Conservation (phyloP, 2,113 vertebrate genomes). For the Hippopotamus amphibius region DNA sequence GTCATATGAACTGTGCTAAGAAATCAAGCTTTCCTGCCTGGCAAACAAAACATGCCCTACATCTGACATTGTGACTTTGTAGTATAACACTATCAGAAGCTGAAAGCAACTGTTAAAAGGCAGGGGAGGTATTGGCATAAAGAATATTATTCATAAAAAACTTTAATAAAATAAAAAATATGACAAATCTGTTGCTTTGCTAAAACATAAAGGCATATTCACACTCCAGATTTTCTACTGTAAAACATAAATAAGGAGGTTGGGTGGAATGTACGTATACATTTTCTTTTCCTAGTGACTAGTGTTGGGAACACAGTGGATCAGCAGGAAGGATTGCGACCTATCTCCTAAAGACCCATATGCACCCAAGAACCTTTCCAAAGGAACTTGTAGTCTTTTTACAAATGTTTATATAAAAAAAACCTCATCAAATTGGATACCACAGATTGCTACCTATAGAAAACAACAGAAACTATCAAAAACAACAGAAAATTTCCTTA, state of each 20-base stretch:
- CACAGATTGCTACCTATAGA: constrained; percentile 28
- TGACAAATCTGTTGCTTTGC: constrained; percentile 15
- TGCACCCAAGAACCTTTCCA: not conserved
- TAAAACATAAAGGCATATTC: not conserved
- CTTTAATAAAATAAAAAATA: constrained; percentile 7
- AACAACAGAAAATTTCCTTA: not conserved
- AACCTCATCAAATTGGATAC: not conserved
- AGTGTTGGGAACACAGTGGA: not conserved
- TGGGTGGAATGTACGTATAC: not conserved
- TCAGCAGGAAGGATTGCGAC: not conserved
- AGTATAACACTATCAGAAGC: not conserved
- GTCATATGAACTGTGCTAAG: not conserved
- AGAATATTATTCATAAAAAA: not conserved
- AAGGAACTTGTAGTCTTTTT: not conserved
- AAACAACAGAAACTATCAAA: not conserved
- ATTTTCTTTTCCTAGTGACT: constrained; percentile 9
- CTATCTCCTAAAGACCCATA: not conserved
- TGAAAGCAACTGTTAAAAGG: not conserved
- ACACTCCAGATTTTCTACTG: constrained; percentile 18
- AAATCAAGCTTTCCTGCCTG: constrained; percentile 26
- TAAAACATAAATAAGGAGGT: constrained; percentile 28
- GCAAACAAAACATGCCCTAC: constrained; percentile 33
- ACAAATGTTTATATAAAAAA: not conserved
- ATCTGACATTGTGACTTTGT: not conserved
- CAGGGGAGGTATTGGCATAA: not conserved